Base-by-base conservation (phyloP, 2,888 invertebrate species). In the Pimpla rufipes region DNA sequence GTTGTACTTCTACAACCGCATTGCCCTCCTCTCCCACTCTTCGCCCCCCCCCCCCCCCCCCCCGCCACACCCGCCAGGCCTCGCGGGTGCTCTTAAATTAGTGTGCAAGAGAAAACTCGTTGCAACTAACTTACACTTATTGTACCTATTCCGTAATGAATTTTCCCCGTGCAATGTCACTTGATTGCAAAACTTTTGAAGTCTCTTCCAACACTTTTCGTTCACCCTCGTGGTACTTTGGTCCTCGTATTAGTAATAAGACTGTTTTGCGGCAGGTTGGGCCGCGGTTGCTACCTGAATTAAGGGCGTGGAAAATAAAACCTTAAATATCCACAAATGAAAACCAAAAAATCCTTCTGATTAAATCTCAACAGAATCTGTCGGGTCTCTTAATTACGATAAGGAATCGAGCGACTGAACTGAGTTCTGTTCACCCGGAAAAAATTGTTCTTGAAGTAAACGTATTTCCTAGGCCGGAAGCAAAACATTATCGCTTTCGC, bases 51-150 rank as follows among this genome's bases (percentile, higher is more conserved):
- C 13, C 62, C 37, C 37, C 1, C n/a, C 35, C 29, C 16, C 11
- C 16, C 16, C 35, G 0, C 59, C 7, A 35, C 59, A 1, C 10
- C 11, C 23, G 3, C n/a, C 6, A 16, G 8, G n/a, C 13, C 57
- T 16, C 16, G 59, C 35, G 5, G 16, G 21, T 64, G 21, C 64
- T 18, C 18, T 5, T 42, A 11, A 42, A 42, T 64, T 42, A 23
- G 13, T 50, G 47, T 23, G 37, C 13, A 35, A 11, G 73, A 29
- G 47, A 62, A 74, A 59, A 74, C 59, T 74, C 47, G 50, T 74
- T 74, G 18, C 37, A 74, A 74, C 42, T 29, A 57, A 73, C 45
- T 73, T 18, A 18, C n/a, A 8, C 52, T 52, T 29, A 59, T 42
- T 57, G 55, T 23, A 37, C 13, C n/a, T 23, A n/a, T 45, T 55